phyloP scores from a whole-genome alignment of 2,888 invertebrate species.

The Temnothorax rugatulus region DNA sequence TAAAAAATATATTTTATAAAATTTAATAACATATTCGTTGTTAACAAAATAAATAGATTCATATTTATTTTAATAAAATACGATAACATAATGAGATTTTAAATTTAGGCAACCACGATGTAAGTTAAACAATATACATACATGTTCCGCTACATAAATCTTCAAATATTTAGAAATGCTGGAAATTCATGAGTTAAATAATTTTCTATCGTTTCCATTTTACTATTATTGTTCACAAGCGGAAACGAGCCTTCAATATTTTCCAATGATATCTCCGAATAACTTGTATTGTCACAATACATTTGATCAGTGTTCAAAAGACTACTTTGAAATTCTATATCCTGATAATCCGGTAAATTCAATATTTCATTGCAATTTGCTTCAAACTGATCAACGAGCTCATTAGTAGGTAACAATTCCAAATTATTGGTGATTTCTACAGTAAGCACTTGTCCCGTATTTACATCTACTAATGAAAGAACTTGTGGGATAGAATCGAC shows the following conservation, averaged over 20 bases:
- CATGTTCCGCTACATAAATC: not conserved
- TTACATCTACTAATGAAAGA: constrained; percentile 79
- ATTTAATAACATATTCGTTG: not conserved
- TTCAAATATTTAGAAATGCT: constrained; percentile 77
- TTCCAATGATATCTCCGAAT: constrained; percentile 75
- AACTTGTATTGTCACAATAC: constrained; percentile 75
- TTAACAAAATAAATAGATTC: constrained; percentile 23
- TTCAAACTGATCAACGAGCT: constrained; percentile 78
- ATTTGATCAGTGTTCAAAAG: constrained; percentile 75
- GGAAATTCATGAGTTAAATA: constrained; percentile 76
- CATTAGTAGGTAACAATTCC: constrained; percentile 74
- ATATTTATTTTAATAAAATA: constrained; percentile 23
- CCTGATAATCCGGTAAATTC: constrained; percentile 75
- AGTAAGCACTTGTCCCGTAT: constrained; percentile 79
- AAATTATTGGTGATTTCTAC: constrained; percentile 76
- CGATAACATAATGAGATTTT: not conserved
- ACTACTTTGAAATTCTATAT: constrained; percentile 74
- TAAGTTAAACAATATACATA: not conserved
- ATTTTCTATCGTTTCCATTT: constrained; percentile 76
- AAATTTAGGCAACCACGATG: not conserved
- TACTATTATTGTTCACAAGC: constrained; percentile 71
- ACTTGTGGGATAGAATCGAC: constrained; percentile 72
- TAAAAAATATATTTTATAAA: constrained; percentile 43
- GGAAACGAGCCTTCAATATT: constrained; percentile 73
- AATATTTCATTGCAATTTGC: constrained; percentile 78